phyloP scores from a whole-genome alignment of 2,888 invertebrate species.

The Amphipoea oculea region DNA sequence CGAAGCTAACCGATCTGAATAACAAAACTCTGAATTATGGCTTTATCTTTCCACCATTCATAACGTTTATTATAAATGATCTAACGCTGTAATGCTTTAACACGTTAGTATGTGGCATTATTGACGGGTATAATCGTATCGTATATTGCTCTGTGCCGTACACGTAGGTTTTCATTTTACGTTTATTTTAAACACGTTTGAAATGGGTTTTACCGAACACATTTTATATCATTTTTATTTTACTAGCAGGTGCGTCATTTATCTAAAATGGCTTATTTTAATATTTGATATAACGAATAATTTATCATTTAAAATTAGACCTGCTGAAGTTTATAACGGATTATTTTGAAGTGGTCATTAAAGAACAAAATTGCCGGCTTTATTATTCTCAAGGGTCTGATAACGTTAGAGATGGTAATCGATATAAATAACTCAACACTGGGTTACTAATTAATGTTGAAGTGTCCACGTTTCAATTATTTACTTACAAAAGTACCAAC shows the following conservation, averaged over 20 bases:
- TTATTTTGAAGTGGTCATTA: constrained; percentile 53
- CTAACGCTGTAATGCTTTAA: constrained; percentile 42
- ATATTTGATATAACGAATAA: constrained; percentile 15
- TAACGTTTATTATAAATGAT: constrained; percentile 49
- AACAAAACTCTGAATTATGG: constrained; percentile 64
- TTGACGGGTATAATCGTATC: constrained; percentile 53
- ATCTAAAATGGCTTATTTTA: constrained; percentile 32
- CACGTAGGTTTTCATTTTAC: constrained; percentile 56
- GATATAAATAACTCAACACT: constrained; percentile 48
- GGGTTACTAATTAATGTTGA: constrained; percentile 36
- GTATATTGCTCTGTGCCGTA: constrained; percentile 53
- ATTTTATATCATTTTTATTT: constrained; percentile 51
- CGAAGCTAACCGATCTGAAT: constrained; percentile 69
- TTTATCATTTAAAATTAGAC: constrained; percentile 36
- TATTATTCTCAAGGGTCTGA: constrained; percentile 45
- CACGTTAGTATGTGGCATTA: constrained; percentile 49
- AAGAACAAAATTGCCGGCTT: constrained; percentile 28
- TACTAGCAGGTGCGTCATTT: constrained; percentile 15
- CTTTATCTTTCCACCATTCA: constrained; percentile 45
- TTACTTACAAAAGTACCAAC: constrained; percentile 32
- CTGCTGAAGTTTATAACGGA: constrained; percentile 32
- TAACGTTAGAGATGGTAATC: constrained; percentile 45
- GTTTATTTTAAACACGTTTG: constrained; percentile 57
- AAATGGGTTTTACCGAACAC: constrained; percentile 45
- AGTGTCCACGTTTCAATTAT: constrained; percentile 31